Conservation (phyloP, 2,797 vertebrate genomes). For the Sebastes melanostomus region DNA sequence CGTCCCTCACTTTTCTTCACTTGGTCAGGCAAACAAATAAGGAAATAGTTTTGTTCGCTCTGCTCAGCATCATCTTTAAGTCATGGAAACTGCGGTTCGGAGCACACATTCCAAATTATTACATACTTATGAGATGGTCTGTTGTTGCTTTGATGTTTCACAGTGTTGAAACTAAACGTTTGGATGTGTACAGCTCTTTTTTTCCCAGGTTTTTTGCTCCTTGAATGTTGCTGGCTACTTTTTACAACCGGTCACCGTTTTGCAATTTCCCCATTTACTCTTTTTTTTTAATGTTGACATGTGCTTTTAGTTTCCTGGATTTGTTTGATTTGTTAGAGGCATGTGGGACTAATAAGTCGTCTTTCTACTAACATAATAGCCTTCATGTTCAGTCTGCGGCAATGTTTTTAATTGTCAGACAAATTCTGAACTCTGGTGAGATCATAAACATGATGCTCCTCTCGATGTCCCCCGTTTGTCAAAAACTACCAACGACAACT, state of each 20-base stretch:
- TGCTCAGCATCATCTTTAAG: constrained; percentile 51
- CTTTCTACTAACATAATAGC: constrained; percentile 16
- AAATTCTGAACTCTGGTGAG: constrained; percentile 10
- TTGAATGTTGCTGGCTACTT: constrained; percentile 9
- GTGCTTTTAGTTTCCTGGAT: constrained; percentile 54
- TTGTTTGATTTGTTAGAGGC: constrained; percentile 32
- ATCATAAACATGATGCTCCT: background rate
- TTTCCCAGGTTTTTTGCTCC: constrained; percentile 22
- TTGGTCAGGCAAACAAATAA: constrained; percentile 28
- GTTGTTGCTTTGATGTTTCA: constrained; percentile 46
- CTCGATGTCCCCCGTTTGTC: constrained; percentile 14
- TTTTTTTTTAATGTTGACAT: constrained; percentile 35
- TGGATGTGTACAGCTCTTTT: constrained; percentile 17
- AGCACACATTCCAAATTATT: constrained; percentile 45
- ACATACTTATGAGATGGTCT: constrained; percentile 37
- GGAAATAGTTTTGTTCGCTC: constrained; percentile 32
- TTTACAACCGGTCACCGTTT: constrained; percentile 37
- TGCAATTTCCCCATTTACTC: constrained; percentile 35
- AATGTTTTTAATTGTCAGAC: constrained; percentile 8
- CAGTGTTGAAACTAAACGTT: constrained; percentile 6
- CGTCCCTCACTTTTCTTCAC: constrained; percentile 13
- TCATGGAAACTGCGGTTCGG: constrained; percentile 28
- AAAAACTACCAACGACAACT: background rate
- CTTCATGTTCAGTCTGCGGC: constrained; percentile 23
- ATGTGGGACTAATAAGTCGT: constrained; percentile 48